These are phyloP conservation scores for Pelodytes ibericus DNA, from an alignment of 2,797 vertebrate genomes.

Conservation along the genomic window DNA sequence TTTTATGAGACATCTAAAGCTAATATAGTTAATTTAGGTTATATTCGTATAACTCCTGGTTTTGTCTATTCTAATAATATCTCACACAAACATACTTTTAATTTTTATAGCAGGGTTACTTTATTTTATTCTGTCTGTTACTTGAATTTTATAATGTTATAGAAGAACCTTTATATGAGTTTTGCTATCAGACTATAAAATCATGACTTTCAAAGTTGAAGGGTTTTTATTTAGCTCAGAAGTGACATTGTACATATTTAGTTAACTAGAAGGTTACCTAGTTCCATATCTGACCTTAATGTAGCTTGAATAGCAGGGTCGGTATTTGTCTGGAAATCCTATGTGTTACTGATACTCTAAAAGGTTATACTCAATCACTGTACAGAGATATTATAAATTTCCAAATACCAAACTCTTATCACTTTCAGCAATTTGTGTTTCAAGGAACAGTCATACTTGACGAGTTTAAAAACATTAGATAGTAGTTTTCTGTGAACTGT, in stretches of 20 bases:
- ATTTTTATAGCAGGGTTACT: not conserved
- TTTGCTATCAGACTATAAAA: not conserved
- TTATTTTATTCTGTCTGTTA: not conserved
- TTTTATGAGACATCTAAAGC: too few relatives aligned
- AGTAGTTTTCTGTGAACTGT: too few relatives aligned
- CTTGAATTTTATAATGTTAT: not conserved
- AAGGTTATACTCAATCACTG: slow-evolving; percentile 2
- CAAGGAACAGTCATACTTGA: too few relatives aligned
- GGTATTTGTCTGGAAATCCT: slow-evolving; percentile 2
- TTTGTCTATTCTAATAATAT: too few relatives aligned
- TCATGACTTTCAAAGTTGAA: not conserved
- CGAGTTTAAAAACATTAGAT: too few relatives aligned
- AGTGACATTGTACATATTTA: not conserved
- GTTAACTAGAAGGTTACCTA: slow-evolving; percentile 1
- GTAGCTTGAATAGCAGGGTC: not conserved
- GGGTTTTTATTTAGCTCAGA: not conserved
- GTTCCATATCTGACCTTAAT: not conserved
- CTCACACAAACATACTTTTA: too few relatives aligned
- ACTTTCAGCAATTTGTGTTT: not conserved
- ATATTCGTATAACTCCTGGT: too few relatives aligned
- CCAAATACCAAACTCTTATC: not conserved
- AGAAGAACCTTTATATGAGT: not conserved
- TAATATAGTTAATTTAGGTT: too few relatives aligned
- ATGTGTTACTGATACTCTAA: not conserved
- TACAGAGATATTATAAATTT: not conserved